A percentile compares a stretch with the other conserved stretches of the same genome.
phyloP scores from a whole-genome alignment of 2,113 vertebrate genomes.

The Megalops atlanticus region DNA sequence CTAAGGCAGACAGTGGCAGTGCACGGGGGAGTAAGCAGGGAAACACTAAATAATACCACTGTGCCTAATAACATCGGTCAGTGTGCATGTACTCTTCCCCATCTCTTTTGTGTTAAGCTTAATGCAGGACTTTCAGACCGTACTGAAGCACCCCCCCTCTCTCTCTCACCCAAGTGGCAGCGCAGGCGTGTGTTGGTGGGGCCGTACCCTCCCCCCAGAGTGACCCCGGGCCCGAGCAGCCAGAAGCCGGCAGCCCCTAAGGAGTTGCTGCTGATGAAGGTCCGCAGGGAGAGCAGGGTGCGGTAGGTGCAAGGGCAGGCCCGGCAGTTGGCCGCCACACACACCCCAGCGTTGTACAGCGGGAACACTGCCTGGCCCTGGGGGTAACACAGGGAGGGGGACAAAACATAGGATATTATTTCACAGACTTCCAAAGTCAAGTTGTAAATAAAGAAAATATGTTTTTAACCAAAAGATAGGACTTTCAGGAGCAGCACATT shows the following conservation, averaged over 20 bases:
- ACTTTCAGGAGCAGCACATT: too few relatives aligned
- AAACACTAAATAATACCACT: background rate
- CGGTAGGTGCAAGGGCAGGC: conserved; percentile 79
- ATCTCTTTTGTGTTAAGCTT: background rate
- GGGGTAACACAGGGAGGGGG: conserved; percentile 26
- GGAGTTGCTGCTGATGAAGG: conserved; percentile 82
- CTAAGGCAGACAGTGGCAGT: conserved; percentile 32
- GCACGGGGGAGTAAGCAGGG: background rate
- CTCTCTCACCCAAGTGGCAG: conserved; percentile 80
- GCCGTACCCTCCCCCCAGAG: conserved; percentile 75
- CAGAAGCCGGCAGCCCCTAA: conserved; percentile 83
- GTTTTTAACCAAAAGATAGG: too few relatives aligned
- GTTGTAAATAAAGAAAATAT: too few relatives aligned
- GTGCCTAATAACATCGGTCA: background rate
- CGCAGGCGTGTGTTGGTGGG: conserved; percentile 82
- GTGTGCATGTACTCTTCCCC: background rate
- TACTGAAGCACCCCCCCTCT: background rate
- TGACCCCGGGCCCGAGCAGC: conserved; percentile 75
- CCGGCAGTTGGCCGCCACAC: conserved; percentile 79
- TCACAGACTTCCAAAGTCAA: conserved; percentile 13
- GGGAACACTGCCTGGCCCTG: conserved; percentile 80
- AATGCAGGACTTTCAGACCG: too few relatives aligned
- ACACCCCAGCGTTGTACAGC: conserved; percentile 78
- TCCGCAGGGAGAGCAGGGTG: conserved; percentile 76
- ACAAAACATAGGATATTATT: conserved; percentile 2